These are phyloP conservation scores for Naja naja DNA, from an alignment of 2,113 vertebrate genomes.

Conservation along the genomic window DNA sequence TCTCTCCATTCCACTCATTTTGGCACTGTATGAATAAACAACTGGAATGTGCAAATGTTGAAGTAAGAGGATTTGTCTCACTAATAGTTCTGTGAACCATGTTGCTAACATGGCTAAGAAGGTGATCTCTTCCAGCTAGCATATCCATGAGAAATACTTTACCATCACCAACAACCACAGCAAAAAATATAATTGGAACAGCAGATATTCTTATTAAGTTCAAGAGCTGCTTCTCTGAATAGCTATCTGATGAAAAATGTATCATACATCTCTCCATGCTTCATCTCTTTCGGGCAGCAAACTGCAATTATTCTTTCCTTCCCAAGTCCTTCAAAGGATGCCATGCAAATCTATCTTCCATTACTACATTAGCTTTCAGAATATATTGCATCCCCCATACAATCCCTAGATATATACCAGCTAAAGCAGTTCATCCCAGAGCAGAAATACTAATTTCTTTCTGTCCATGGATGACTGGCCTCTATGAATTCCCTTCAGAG, in stretches of 20 bases:
- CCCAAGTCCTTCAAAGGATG: constrained; percentile 25
- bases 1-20: neutral
- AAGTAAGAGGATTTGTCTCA: neutral
- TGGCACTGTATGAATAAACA: neutral
- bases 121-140: neutral
- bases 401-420: constrained; percentile 11
- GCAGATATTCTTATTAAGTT: constrained; percentile 17
- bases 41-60: neutral
- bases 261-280: constrained; percentile 41
- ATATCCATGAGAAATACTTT: neutral
- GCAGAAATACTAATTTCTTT: constrained; percentile 41
- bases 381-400: constrained; percentile 13
- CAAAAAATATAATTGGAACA: neutral
- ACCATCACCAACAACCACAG: neutral
- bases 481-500: constrained; percentile 29
- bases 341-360: constrained; percentile 45
- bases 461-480: constrained; percentile 32
- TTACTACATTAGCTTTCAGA: constrained; percentile 54
- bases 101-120: neutral
- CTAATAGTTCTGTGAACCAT: neutral
- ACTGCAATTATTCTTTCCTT: constrained; percentile 51
- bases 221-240: neutral
- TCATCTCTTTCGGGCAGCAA: constrained; percentile 48
- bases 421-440: constrained; percentile 33
- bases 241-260: constrained; percentile 26